Evolutionary conservation across 2,113 vertebrate genomes (phyloP).

Genomic region (Dolichallabes microphthalmus): DNA sequence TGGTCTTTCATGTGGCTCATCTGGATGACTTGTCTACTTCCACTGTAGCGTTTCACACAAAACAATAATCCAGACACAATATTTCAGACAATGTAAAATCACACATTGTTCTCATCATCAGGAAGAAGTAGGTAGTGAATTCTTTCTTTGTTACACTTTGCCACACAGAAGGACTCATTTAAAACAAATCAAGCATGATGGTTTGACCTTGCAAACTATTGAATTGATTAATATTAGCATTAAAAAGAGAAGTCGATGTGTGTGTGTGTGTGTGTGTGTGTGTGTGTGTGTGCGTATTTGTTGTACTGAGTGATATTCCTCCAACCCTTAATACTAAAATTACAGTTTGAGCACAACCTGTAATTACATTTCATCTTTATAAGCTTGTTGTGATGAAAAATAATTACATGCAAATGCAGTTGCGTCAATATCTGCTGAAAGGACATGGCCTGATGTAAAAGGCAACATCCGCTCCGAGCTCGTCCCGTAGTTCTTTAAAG

Average conservation of each 20-base stretch:
- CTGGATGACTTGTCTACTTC: slow-evolving; percentile 51
- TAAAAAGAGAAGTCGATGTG: background rate
- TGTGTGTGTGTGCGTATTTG: slow-evolving; percentile 2
- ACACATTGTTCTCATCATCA: background rate
- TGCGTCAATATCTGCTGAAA: background rate
- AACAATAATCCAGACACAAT: slow-evolving; percentile 20
- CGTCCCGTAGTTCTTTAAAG: background rate
- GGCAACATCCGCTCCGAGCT: background rate
- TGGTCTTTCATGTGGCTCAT: slow-evolving; percentile 56
- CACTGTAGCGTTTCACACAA: slow-evolving; percentile 47
- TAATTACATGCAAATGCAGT: slow-evolving; percentile 3
- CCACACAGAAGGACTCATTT: slow-evolving; percentile 26
- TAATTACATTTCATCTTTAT: slow-evolving; percentile 33
- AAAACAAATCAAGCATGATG: slow-evolving; percentile 31
- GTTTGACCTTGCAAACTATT: background rate
- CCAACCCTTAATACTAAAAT: background rate
- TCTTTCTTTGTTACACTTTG: background rate
- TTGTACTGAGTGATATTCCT: background rate
- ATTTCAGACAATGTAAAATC: slow-evolving; percentile 15
- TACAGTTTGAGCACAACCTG: slow-evolving; percentile 11
- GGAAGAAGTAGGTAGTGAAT: slow-evolving; percentile 6
- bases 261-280: background rate
- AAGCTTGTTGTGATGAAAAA: slow-evolving; percentile 8
- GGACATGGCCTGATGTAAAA: background rate
- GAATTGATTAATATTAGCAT: background rate